These are phyloP conservation scores for Pasiphila rectangulata DNA, from an alignment of 2,888 invertebrate genomes.

Conservation along the genomic window DNA sequence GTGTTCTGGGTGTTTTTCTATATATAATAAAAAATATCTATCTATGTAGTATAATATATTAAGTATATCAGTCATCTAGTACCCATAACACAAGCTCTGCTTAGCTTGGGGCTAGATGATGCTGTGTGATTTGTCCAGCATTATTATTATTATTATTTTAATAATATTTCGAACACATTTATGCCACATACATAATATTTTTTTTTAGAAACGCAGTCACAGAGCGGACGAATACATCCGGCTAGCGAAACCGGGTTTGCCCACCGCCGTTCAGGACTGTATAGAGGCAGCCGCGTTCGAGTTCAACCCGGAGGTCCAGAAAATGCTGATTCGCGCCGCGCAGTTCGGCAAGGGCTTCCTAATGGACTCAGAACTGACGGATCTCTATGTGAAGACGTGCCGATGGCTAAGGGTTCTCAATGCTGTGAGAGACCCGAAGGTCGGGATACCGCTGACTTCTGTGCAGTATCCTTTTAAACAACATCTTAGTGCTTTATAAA, in stretches of 20 bases:
- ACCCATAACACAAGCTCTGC: too few species aligned
- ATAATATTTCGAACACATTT: too few species aligned
- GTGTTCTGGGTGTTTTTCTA: too few species aligned
- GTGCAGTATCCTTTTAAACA: constrained; percentile 90
- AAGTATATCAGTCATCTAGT: too few species aligned
- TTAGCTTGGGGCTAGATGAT: too few species aligned
- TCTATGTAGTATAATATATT: too few species aligned
- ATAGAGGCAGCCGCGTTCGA: constrained; percentile 96
- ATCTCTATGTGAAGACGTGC: constrained; percentile 92
- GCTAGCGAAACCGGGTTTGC: constrained; percentile 89
- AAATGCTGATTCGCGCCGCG: constrained; percentile 93
- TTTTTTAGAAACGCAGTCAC: constrained; percentile 88
- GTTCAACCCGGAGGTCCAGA: constrained; percentile 92
- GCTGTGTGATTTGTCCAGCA: too few species aligned
- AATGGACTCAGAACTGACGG: constrained; percentile 84
- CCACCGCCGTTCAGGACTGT: constrained; percentile 93
- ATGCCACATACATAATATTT: too few species aligned
- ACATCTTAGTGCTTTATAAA: too few species aligned
- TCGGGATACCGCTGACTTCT: constrained; percentile 94
- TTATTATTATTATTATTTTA: too few species aligned
- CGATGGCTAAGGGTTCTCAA: constrained; percentile 94
- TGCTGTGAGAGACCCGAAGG: constrained; percentile 89
- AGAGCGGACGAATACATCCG: constrained; percentile 96
- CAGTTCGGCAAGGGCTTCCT: constrained; percentile 97
- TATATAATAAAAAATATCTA: too few species aligned